phyloP scores from a whole-genome alignment of 2,113 vertebrate genomes.

The Corythaeola cristata region DNA sequence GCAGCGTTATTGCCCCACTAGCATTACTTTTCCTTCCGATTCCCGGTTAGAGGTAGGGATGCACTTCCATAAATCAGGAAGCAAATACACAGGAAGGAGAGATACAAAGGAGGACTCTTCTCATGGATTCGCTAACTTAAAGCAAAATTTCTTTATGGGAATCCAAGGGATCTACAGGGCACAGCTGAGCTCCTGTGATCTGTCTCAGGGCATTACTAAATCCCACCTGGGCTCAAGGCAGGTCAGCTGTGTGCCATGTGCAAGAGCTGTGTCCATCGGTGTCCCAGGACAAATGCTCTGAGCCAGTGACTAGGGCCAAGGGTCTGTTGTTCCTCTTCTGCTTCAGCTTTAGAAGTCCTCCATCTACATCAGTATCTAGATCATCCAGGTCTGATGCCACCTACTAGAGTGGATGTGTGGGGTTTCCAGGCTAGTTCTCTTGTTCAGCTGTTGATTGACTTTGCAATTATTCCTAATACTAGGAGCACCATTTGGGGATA shows the following conservation, averaged over 20 bases:
- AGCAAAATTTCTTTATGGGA: not conserved
- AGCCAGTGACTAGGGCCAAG: not conserved
- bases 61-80: not conserved
- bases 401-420: accelerated
- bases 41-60: not conserved
- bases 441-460: not conserved
- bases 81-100: not conserved
- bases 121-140: not conserved
- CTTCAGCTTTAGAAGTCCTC: not conserved
- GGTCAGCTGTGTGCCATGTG: not conserved
- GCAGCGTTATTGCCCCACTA: not conserved
- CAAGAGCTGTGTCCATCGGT: accelerated
- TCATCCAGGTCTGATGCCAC: not conserved
- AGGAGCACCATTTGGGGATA: accelerated
- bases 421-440: not conserved
- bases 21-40: accelerated
- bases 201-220: not conserved
- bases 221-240: not conserved
- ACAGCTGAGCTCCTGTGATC: not conserved
- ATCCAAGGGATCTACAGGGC: not conserved
- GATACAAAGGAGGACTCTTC: not conserved
- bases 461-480: not conserved
- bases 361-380: not conserved
- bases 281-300: not conserved
- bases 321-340: not conserved